Base-by-base conservation (phyloP, 2,797 vertebrate species). In the Agapornis canus region DNA sequence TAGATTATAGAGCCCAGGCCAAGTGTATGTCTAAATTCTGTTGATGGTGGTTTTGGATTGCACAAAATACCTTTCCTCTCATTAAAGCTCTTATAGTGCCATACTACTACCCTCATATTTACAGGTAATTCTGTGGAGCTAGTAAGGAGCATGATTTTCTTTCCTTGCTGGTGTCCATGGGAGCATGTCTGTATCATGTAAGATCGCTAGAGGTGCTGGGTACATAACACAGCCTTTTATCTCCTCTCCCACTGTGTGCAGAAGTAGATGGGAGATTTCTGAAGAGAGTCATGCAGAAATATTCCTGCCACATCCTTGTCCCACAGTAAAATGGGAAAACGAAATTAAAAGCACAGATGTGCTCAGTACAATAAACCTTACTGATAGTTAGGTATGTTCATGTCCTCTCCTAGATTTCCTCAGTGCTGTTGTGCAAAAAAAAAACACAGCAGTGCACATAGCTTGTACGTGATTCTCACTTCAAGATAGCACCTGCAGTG, bases 371-470 rank as follows among this genome's bases (percentile, higher is more conserved):
- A 37, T 65, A 69, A 84, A 65, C 10, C 13, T 40, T 69, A 48
- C 3, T 5, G 4, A 64, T 29, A 43, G 23, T 64, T 76, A 22
- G 1, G 0, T 66, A 20, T 56, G 51, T 37, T 48, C 11, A 29
- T 2, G 1, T 70, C 13, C 6, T 61, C 18, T 56, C 54, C n/a
- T 65, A 25, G 20, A 75, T 89, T 72, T 72, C 26, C 52, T 78
- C 19, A 13, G 76, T 54, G n/a, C 40, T 86, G 14, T 39, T 79
- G 54, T 88, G n/a, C 68, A 84, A 70, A 77, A 70, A 84, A 84
- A 42, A 1, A 45, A 10, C 0, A 0, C 31, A 85, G 26, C 26
- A 72, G 27, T 1, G 3, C 11, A 13, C 14, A 3, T 18, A 11
- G 32, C 23, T 76, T 37, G 37, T 43, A 66, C 20, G 8, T 1